phyloP scores from a whole-genome alignment of 2,113 vertebrate species.

The Platichthys flesus region DNA sequence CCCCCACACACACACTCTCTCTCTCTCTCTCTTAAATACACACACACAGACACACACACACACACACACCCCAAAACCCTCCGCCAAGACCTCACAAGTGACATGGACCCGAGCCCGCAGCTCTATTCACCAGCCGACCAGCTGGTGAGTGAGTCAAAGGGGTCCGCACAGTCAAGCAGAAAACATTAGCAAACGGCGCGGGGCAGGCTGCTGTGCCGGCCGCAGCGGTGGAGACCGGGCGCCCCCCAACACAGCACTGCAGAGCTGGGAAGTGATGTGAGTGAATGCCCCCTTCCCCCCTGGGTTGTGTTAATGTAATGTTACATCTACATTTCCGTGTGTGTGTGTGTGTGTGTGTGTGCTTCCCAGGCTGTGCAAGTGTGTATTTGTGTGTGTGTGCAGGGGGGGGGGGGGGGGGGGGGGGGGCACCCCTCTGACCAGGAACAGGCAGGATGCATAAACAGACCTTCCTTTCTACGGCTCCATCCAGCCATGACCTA shows the following conservation, averaged over 20 bases:
- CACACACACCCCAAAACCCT: conserved; percentile 74
- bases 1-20: too few relatives aligned
- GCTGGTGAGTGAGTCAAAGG: conserved; percentile 98
- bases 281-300: conserved; percentile 8
- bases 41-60: conserved; percentile 34
- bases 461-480: conserved; percentile 82
- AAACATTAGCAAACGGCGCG: conserved; percentile 82
- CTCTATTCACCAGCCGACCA: conserved; percentile 93
- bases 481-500: conserved; percentile 80
- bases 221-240: conserved; percentile 49
- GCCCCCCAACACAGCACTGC: conserved; percentile 47
- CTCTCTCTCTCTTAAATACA: conserved; percentile 32
- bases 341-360: conserved; percentile 20
- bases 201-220: conserved; percentile 69
- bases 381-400: conserved; percentile 1
- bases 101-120: conserved; percentile 91
- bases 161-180: conserved; percentile 87
- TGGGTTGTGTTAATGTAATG: conserved; percentile 23
- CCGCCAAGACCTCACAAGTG: conserved; percentile 99
- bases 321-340: conserved; percentile 15
- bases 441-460: conserved; percentile 73
- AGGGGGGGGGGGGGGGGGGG: conserved; percentile 41
- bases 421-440: conserved; percentile 62
- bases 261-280: conserved; percentile 51
- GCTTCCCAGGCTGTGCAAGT: conserved; percentile 1